phyloP scores from a whole-genome alignment of 1,140 invertebrate species.

The Zeugodacus cucurbitae region DNA sequence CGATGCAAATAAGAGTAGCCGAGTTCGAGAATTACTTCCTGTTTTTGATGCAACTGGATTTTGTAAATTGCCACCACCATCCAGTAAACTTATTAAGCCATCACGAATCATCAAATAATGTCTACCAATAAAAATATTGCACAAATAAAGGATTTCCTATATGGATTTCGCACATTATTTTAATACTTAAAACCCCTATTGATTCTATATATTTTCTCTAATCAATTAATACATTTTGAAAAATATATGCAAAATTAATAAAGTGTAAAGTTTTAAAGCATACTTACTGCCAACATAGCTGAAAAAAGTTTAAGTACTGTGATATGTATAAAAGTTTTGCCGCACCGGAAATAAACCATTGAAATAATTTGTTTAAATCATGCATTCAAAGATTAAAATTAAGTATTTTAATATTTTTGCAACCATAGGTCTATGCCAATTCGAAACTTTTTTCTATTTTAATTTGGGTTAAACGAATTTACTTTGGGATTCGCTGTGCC shows the following conservation, averaged over 20 bases:
- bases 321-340: too few relatives aligned
- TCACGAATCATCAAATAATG: constrained; percentile 52
- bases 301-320: too few relatives aligned
- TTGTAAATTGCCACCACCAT: constrained; percentile 79
- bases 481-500: too few relatives aligned
- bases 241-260: not conserved
- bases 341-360: too few relatives aligned
- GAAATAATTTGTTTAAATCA: too few relatives aligned
- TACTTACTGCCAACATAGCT: too few relatives aligned
- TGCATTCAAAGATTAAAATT: too few relatives aligned
- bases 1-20: constrained; percentile 72
- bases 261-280: not conserved
- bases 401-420: too few relatives aligned
- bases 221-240: not conserved
- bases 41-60: constrained; percentile 86
- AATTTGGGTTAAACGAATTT: too few relatives aligned
- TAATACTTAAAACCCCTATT: not conserved
- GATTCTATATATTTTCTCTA: not conserved
- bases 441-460: too few relatives aligned
- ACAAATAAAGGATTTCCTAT: not conserved
- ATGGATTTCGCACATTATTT: not conserved
- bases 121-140: constrained; percentile 42
- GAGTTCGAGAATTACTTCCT: constrained; percentile 80
- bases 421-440: too few relatives aligned
- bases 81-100: constrained; percentile 82